Conservation (phyloP, 2,888 invertebrate species). For the Acheta domesticus region DNA sequence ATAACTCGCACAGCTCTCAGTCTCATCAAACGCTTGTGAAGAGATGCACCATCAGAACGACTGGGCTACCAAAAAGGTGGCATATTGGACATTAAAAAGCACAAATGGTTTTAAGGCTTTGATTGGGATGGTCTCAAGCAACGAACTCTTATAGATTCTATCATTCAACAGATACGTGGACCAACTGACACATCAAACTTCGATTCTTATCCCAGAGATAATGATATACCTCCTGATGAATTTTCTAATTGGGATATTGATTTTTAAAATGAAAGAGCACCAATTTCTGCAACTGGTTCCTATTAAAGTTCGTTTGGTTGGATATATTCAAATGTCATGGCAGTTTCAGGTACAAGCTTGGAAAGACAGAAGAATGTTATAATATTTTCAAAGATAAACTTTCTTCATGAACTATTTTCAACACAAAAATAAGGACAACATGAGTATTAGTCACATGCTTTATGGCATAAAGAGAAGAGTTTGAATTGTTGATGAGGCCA, state of each 20-base stretch:
- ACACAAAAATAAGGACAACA: too few relatives aligned
- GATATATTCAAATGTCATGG: too few relatives aligned
- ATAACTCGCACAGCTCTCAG: constrained; percentile 61
- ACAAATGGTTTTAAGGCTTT: constrained; percentile 73
- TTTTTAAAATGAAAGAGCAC: constrained; percentile 50
- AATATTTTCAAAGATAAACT: too few relatives aligned
- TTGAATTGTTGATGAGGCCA: too few relatives aligned
- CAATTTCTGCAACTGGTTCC: neutral
- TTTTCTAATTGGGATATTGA: constrained; percentile 67
- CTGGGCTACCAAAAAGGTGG: constrained; percentile 66
- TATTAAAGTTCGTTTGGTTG: too few relatives aligned
- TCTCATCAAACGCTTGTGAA: constrained; percentile 64
- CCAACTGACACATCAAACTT: constrained; percentile 67
- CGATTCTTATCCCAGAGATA: constrained; percentile 63
- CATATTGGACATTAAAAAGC: constrained; percentile 63
- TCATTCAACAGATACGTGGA: constrained; percentile 55
- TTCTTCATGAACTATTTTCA: too few relatives aligned
- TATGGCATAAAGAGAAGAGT: too few relatives aligned
- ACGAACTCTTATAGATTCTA: constrained; percentile 55
- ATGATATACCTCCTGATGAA: constrained; percentile 65
- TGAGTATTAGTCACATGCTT: too few relatives aligned
- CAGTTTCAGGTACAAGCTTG: too few relatives aligned
- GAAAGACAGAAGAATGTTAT: too few relatives aligned
- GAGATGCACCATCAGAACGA: constrained; percentile 64
- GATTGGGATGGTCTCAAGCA: constrained; percentile 66